Evolutionary conservation across 2,888 invertebrate genomes (phyloP), one percentile per base, ranked within the genome.

Genomic region (Electrophaes corylata): DNA sequence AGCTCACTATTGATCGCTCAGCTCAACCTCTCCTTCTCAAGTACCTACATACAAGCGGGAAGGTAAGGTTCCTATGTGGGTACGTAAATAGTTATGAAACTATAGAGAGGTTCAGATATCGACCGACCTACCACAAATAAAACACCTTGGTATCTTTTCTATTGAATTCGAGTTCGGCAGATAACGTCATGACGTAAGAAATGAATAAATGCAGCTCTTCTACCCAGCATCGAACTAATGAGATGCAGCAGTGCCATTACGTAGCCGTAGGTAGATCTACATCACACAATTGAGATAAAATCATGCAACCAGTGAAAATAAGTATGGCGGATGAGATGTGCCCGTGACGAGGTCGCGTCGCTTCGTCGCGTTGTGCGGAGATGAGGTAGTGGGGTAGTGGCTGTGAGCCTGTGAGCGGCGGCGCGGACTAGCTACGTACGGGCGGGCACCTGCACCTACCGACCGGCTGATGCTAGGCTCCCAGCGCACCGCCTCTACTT

Each of bases 401-500:
- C 64, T 64, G 66, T 29, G 26, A 1, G 10, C 69, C 64, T 68
- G 65, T 62, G 37, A 16, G 1, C 16, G 66, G 69, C 71, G 68
- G 64, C 74, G 65, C 76, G 72, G 72, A 72, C 72, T 72, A 76
- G 72, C 76, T 71, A 72, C 68, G 76, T 74, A n/a, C n/a, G n/a
- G n/a, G n/a, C n/a, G n/a, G n/a, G n/a, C n/a, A n/a, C n/a, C n/a
- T n/a, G 70, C 81, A 83, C 86, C 79, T 79, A 84, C 84, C 86
- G 81, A n/a, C n/a, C n/a, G n/a, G n/a, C n/a, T n/a, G n/a, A n/a
- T n/a, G 78, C 80, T 69, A 70, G 33, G 68, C 72, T 74, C 72
- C 71, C 66, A 78, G 73, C 80, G 76, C 76, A 78, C 74, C 80
- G 76, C 76, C 78, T 81, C 81, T 82, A 84, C 85, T 81, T 86